Evolutionary conservation across 2,113 vertebrate genomes (phyloP), one percentile per base, ranked within the genome.

Genomic region (Ammodytes dubius): DNA sequence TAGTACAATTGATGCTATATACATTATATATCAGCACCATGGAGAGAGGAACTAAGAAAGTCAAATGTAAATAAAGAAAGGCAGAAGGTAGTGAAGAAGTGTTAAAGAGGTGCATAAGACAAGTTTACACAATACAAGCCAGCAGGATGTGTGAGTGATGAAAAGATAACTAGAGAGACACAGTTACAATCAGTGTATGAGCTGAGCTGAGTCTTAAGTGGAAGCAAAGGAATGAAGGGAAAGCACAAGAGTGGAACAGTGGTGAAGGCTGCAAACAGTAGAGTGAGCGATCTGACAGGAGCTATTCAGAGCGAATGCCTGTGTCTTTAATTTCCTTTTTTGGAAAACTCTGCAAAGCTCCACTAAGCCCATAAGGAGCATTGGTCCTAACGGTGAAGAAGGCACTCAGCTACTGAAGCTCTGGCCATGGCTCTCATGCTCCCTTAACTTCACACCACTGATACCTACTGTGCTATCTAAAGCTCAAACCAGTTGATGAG

Each of bases 271-370:
- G 52, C 2, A 53, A 77, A 40, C 61, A 76, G 79, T 6, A 53
- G 57, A 79, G 72, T 56, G 70, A 87, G 54, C 8, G 58, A 83
- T 75, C 74, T 74, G 87, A 90, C 87, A 35, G 76, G 52, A 92
- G 89, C 93, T 90, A 91, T 89, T 95, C 90, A 81, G 66, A 90
- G 91, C 58, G 17, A 75, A 81, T 65, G 84, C 70, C 79, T 67
- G 88, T 67, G 88, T 88, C 91, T 94, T 93, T 88, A 91, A 91
- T 90, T 94, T 93, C 90, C 86, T 92, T 93, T 94, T 92, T 91
- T 91, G 95, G 93, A 88, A 84, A 92, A 93, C 86, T 89, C 79
- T 57, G 84, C 91, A 94, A 94, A 95, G 92, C 95, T 83, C 79
- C 84, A 19, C 79, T 94, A 95, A 95, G 92, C 92, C 79, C 86